Percentiles rank a stretch among this genome's conserved stretches.
These are phyloP conservation scores for Caloenas nicobarica DNA, from an alignment of 2,113 vertebrate genomes.

Conservation along the genomic window DNA sequence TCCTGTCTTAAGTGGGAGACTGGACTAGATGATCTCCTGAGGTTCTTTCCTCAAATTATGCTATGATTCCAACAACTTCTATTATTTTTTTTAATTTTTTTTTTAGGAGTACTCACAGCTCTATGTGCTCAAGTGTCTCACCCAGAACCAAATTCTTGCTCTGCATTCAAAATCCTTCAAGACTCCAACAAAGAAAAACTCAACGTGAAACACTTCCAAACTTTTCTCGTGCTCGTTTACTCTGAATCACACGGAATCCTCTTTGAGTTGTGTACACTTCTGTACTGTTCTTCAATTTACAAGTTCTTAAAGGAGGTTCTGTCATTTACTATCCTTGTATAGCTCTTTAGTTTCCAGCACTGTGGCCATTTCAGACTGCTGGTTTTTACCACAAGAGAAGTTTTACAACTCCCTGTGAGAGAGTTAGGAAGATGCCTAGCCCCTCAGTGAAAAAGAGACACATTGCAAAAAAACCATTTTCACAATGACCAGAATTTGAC, in stretches of 20 bases:
- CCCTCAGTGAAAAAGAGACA: neutral
- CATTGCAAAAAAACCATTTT: neutral
- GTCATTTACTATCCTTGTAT: neutral
- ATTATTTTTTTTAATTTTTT: neutral
- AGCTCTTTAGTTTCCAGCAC: neutral
- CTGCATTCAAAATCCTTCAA: neutral
- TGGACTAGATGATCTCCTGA: neutral
- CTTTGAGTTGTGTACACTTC: neutral
- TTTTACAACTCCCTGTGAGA: neutral
- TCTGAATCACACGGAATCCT: neutral
- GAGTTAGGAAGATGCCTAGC: neutral
- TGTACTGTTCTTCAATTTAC: too few species aligned
- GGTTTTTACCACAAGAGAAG: neutral
- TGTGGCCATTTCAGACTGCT: neutral
- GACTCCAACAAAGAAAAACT: neutral
- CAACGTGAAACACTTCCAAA: accelerated
- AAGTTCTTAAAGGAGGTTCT: neutral
- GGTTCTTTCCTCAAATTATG: neutral
- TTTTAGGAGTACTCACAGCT: neutral
- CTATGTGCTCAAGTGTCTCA: neutral
- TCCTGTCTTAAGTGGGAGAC: neutral
- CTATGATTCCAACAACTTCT: neutral
- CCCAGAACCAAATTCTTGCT: neutral
- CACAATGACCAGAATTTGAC: neutral
- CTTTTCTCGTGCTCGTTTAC: neutral